These are phyloP conservation scores for Neelides sp. DNA, from an alignment of 1,140 invertebrate species.

Conservation along the genomic window DNA sequence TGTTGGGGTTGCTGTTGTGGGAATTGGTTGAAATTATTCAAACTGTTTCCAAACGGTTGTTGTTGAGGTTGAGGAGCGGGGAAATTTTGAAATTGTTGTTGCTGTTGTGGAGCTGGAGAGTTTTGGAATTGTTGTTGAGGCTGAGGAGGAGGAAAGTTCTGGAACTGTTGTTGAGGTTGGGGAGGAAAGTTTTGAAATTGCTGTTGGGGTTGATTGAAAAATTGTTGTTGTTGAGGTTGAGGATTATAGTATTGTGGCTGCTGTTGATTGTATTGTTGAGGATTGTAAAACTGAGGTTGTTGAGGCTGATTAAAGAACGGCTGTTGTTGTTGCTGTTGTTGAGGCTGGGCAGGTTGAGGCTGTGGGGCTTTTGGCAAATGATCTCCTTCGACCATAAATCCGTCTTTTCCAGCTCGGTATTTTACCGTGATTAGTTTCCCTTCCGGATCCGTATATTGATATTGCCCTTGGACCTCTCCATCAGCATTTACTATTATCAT, in stretches of 20 bases:
- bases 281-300: conserved; percentile 37
- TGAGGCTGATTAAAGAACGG: background rate
- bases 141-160: background rate
- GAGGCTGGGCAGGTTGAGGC: background rate
- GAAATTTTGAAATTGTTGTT: too few relatives aligned
- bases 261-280: background rate
- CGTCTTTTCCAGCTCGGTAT: conserved; percentile 51
- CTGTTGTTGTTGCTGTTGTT: conserved; percentile 8
- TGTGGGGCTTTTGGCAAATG: conserved; percentile 26
- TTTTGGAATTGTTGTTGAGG: conserved; percentile 13
- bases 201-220: conserved; percentile 13
- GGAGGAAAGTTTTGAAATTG: conserved; percentile 1
- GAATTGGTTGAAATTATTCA: too few relatives aligned
- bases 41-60: too few relatives aligned
- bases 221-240: conserved; percentile 9
- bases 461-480: conserved; percentile 35
- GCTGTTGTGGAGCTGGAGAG: conserved; percentile 19
- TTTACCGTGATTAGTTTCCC: conserved; percentile 47
- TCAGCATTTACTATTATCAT: background rate
- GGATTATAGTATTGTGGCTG: conserved; percentile 7
- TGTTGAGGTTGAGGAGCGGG: too few relatives aligned
- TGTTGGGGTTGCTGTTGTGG: conserved; percentile 2
- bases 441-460: conserved; percentile 42
- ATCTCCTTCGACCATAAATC: conserved; percentile 42
- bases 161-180: conserved; percentile 6